phyloP scores from a whole-genome alignment of 1,140 invertebrate species.

The fruit fly (Drosophila melanogaster) region Release_6_plus_ISO1_MT NC_004354.4:4710501-4711000 shows the following conservation, averaged over 20 bases:
- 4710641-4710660: constrained; percentile 14
- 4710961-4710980: constrained; percentile 34
- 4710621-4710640: constrained; percentile 26
- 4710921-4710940: constrained; percentile 30
- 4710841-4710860: too few species aligned
- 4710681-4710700: not conserved
- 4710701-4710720: constrained; percentile 47
- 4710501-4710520: constrained; percentile 50
- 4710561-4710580: constrained; percentile 27
- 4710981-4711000: constrained; percentile 28
- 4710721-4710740: constrained; percentile 61
- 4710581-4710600: constrained; percentile 19
- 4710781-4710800: not conserved
- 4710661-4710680: constrained; percentile 38
- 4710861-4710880: not conserved
- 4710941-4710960: constrained; percentile 31
- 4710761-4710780: not conserved
- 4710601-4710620: constrained; percentile 10
- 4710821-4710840: too few species aligned
- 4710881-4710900: not conserved
- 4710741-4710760: not conserved
- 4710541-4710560: constrained; percentile 34
- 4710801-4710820: not conserved
- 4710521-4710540: constrained; percentile 24
- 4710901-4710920: constrained; percentile 4